phyloP scores from a whole-genome alignment of 2,888 invertebrate species.

The Mimas tiliae region DNA sequence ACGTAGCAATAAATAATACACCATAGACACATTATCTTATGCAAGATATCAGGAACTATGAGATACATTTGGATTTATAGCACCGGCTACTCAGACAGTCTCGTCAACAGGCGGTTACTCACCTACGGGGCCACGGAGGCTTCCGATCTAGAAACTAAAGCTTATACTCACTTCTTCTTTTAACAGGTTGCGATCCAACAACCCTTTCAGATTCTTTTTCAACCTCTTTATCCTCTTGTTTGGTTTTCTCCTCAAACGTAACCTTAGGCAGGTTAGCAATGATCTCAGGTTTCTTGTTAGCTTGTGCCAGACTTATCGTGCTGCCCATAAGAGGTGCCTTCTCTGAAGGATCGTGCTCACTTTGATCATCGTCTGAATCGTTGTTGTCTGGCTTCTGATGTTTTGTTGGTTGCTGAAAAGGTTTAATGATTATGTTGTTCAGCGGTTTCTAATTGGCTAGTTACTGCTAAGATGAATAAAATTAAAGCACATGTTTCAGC shows the following conservation, averaged over 20 bases:
- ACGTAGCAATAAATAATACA: too few species aligned
- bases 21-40: too few species aligned
- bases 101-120: too few species aligned
- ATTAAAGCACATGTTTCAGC: too few species aligned
- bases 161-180: slow-evolving; percentile 73
- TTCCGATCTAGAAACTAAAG: background rate
- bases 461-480: too few species aligned
- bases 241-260: slow-evolving; percentile 61
- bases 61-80: too few species aligned
- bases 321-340: slow-evolving; percentile 79
- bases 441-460: too few species aligned
- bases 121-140: too few species aligned
- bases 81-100: too few species aligned
- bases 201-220: slow-evolving; percentile 58
- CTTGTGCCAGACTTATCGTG: slow-evolving; percentile 58
- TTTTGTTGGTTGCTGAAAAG: slow-evolving; percentile 61
- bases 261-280: slow-evolving; percentile 76
- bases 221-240: slow-evolving; percentile 50
- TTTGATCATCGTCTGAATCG: slow-evolving; percentile 72
- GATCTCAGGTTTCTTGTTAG: slow-evolving; percentile 70
- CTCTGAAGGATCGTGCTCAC: slow-evolving; percentile 75
- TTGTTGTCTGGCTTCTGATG: slow-evolving; percentile 52
- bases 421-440: slow-evolving; percentile 6
- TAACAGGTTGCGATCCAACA: slow-evolving; percentile 72
- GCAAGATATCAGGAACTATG: too few species aligned